Conservation (phyloP, 2,113 vertebrate genomes). For the Caretta caretta region DNA sequence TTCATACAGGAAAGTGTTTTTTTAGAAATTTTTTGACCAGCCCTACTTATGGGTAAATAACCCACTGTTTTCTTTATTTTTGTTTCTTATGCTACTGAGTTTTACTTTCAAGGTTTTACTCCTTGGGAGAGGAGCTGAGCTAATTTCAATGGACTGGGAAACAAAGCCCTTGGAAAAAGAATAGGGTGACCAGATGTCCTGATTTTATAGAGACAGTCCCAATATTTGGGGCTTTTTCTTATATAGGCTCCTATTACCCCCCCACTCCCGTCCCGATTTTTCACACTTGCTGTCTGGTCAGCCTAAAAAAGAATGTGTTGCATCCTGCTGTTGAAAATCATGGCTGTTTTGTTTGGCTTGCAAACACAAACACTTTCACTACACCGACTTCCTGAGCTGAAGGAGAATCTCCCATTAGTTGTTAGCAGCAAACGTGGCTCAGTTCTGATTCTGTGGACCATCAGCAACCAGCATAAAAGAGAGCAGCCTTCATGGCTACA, state of each 20-base stretch:
- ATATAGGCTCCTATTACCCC: too few species aligned
- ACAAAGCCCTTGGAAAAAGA: neutral
- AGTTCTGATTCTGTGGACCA: neutral
- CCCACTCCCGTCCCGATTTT: too few species aligned
- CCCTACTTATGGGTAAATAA: neutral
- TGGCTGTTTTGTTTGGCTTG: constrained; percentile 25
- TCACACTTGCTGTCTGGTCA: too few species aligned
- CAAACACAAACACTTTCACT: neutral
- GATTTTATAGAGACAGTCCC: too few species aligned
- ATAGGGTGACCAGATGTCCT: too few species aligned
- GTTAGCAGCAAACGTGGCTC: neutral
- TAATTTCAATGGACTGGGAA: neutral
- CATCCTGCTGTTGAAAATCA: neutral
- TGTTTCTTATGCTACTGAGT: neutral
- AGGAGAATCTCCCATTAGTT: neutral
- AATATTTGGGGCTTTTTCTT: too few species aligned
- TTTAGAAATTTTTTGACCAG: neutral
- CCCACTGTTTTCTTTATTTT: neutral
- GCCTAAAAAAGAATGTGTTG: neutral
- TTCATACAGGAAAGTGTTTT: neutral
- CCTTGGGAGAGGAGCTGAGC: neutral
- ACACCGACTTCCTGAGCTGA: neutral
- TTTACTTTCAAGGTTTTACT: neutral
- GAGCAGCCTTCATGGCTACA: neutral
- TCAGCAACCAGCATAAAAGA: neutral